These are phyloP conservation scores for Hippolais icterina DNA, from an alignment of 2,113 vertebrate species.

Conservation along the genomic window DNA sequence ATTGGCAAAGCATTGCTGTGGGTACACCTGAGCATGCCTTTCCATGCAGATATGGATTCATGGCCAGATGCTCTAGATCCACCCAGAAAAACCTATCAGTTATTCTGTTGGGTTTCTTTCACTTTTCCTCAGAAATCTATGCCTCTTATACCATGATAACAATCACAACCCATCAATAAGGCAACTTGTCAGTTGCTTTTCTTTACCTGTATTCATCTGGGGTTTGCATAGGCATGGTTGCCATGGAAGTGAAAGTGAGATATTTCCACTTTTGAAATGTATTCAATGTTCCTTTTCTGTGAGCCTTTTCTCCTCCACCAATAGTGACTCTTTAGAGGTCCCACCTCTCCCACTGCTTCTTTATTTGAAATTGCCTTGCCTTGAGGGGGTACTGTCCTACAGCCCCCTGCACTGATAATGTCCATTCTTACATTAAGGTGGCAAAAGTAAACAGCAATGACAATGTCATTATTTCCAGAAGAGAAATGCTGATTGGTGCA, in stretches of 20 bases:
- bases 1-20: slow-evolving; percentile 1
- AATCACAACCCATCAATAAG: not conserved
- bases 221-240: not conserved
- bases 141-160: not conserved
- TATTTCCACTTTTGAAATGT: not conserved
- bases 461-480: not conserved
- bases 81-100: not conserved
- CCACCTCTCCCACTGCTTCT: not conserved
- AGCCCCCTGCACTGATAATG: not conserved
- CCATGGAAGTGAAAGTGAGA: not conserved
- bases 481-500: not conserved
- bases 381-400: not conserved
- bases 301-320: not conserved
- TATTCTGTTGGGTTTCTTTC: not conserved
- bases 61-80: not conserved
- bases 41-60: not conserved
- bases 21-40: not conserved
- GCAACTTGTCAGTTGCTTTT: not conserved
- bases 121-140: not conserved
- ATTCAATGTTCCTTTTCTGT: not conserved
- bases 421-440: not conserved
- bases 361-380: not conserved
- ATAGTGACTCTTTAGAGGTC: not conserved
- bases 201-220: not conserved
- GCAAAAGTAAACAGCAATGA: not conserved